Evolutionary conservation across 2,113 vertebrate species (phyloP).

Genomic region (Rhegmatorhina hoffmannsi): DNA sequence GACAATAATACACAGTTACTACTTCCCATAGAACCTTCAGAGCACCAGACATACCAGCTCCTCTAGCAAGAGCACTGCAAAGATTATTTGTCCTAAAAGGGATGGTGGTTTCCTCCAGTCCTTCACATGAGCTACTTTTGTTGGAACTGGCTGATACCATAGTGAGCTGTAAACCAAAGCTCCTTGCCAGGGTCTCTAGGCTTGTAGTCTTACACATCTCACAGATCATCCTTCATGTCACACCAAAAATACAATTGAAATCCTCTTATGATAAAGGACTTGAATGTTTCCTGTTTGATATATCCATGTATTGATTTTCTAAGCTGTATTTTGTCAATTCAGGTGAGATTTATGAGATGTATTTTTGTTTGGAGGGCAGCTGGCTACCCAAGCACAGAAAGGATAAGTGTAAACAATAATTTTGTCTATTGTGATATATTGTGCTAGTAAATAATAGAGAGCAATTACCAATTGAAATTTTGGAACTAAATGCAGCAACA

Average conservation of each 20-base stretch:
- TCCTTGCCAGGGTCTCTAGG: background rate
- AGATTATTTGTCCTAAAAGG: background rate
- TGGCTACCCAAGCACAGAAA: constrained; percentile 14
- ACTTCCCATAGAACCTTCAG: background rate
- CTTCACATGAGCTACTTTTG: background rate
- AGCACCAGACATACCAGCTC: background rate
- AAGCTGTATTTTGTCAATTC: background rate
- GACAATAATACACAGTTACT: background rate
- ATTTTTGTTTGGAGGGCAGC: constrained; percentile 16
- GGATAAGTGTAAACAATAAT: constrained; percentile 14
- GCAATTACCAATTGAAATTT: constrained; percentile 1
- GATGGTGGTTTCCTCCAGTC: background rate
- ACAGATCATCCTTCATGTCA: background rate
- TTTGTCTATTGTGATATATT: background rate
- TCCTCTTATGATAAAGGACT: background rate
- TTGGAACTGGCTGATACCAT: background rate
- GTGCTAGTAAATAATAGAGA: constrained; percentile 1
- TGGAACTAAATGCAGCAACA: background rate
- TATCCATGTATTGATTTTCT: background rate
- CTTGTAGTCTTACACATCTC: background rate
- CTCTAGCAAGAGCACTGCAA: background rate
- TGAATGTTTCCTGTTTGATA: background rate
- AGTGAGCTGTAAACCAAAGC: background rate
- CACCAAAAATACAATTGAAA: background rate
- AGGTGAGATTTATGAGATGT: background rate